phyloP scores from a whole-genome alignment of 2,113 vertebrate species.

The Pseudonaja textilis region DNA sequence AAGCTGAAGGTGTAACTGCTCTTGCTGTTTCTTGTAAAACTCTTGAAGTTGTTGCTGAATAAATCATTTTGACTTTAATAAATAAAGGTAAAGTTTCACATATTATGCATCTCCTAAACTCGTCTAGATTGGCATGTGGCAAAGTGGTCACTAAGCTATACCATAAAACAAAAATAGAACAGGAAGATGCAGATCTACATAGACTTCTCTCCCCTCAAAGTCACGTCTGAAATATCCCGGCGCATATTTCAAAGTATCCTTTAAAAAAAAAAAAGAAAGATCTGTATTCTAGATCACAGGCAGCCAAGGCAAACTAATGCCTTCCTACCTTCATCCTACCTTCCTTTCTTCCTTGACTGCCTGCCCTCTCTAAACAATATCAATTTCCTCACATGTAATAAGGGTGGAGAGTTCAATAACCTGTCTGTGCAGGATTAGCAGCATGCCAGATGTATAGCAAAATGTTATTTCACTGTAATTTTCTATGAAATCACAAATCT shows the following conservation, averaged over 20 bases:
- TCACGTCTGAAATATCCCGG: constrained; percentile 68
- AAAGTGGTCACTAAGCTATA: constrained; percentile 67
- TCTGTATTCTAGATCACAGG: constrained; percentile 61
- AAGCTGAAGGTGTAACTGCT: constrained; percentile 99
- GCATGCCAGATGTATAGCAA: constrained; percentile 53
- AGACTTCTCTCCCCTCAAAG: constrained; percentile 54
- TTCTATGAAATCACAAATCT: constrained; percentile 41
- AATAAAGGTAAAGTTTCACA: constrained; percentile 83
- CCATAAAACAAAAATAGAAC: constrained; percentile 63
- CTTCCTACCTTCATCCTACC: background rate
- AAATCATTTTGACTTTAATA: constrained; percentile 88
- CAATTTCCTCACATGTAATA: constrained; percentile 45
- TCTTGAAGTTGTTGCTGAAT: constrained; percentile 99
- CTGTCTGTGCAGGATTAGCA: constrained; percentile 52
- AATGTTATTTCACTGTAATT: constrained; percentile 50
- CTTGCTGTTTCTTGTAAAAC: constrained; percentile 99
- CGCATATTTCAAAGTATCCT: constrained; percentile 68
- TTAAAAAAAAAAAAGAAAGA: constrained; percentile 64
- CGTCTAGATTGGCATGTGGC: constrained; percentile 73
- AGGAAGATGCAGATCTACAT: constrained; percentile 66
- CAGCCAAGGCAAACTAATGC: constrained; percentile 56
- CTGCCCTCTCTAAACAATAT: constrained; percentile 39
- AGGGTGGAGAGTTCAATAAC: constrained; percentile 55
- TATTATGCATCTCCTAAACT: constrained; percentile 79
- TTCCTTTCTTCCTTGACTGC: background rate